Base-by-base conservation (phyloP, 2,888 invertebrate genomes). In the Trisateles emortualis region DNA sequence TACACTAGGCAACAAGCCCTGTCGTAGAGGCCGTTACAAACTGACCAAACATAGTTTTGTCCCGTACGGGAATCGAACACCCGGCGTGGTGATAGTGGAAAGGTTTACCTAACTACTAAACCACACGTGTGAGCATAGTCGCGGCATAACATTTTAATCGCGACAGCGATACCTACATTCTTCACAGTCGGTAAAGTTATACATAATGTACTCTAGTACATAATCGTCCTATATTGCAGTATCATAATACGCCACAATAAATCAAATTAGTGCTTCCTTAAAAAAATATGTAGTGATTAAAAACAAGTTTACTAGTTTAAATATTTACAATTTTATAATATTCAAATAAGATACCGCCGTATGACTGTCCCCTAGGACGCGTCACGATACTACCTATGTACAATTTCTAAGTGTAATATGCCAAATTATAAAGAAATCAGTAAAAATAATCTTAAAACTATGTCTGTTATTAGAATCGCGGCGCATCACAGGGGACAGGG, bases 211-310 rank as follows among this genome's bases (percentile, higher is more conserved):
- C 2, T 3, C 19, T 5, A 3, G 5, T 3, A 19, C 19, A 19
- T 19, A 3, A n/a, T 19, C 19, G 19, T 19, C 19, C 5, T 3
- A 17, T 48, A 29, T 48, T 57, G 61, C 52, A 68, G 76, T 76
- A 81, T 71, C 84, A 79, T 83, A 79, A 81, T 68, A 76, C 76
- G 64, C 69, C 65, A 69, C 50, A 57, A 62, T 63, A 71, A 68
- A 71, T 70, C 71, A 62, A n/a, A 78, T 79, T 80, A 81, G 81
- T 78, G 84, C 86, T 86, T 85, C 79, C 85, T 84, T 87, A 86
- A 86, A 90, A 88, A 88, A 89, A 86, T 86, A 69, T 71, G 69
- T 69, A 89, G 89, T 82, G 86, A 83, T 89, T 86, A 85, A 90
- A 52, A 86, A 87, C 88, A 88, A 89, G 87, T 88, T 86, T 77